A percentile compares a stretch with the other conserved stretches of the same genome.
These are phyloP conservation scores for Gallinago solitaria DNA, from an alignment of 2,797 vertebrate genomes.

Conservation along the genomic window DNA sequence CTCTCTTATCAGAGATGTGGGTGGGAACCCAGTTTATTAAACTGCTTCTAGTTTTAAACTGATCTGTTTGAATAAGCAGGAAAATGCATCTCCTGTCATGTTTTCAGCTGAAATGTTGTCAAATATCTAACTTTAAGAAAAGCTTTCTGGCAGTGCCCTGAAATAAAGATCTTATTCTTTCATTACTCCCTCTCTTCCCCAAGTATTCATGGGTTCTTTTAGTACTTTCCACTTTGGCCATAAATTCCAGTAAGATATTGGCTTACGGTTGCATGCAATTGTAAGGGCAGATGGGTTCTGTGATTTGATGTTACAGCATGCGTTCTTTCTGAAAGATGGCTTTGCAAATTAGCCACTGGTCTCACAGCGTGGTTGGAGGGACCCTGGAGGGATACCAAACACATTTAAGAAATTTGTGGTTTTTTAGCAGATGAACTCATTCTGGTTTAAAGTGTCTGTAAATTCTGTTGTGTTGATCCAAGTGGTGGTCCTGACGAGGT, in stretches of 20 bases:
- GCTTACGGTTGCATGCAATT: background rate
- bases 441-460: background rate
- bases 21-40: background rate
- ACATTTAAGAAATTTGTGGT: background rate
- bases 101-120: background rate
- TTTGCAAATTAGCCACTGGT: background rate
- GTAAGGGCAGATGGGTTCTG: background rate
- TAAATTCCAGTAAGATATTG: background rate
- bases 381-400: background rate
- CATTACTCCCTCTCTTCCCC: background rate
- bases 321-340: background rate
- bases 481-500: background rate
- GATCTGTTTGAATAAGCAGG: background rate
- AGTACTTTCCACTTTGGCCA: background rate
- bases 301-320: background rate
- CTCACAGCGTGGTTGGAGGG: background rate
- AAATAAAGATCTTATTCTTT: background rate
- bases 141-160: background rate
- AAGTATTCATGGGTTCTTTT: background rate
- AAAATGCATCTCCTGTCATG: background rate
- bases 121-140: background rate
- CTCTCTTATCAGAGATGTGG: background rate
- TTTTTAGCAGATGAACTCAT: background rate
- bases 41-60: background rate
- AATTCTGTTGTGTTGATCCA: background rate